Evolutionary conservation across 2,888 invertebrate species (phyloP), one percentile per base, ranked within the genome.

Genomic region (Caenorhabditis doughertyi): DNA sequence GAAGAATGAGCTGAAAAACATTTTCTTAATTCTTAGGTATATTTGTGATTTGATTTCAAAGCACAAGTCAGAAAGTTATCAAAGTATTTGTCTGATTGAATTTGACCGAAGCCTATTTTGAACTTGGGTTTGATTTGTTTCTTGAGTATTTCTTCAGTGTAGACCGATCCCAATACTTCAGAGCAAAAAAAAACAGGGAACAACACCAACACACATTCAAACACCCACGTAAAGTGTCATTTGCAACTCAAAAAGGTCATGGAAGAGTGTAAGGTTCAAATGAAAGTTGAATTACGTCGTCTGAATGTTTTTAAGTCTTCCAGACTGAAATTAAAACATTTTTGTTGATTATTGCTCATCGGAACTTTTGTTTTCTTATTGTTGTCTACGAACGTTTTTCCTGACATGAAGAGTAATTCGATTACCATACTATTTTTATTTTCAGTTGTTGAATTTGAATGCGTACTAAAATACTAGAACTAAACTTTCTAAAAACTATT

Each of bases 221-320:
- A 42, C 44, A 18, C 44, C 44, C 44, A 47, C 44, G 44, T 13
- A 18, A 47, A 47, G 44, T 47, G 44, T 47, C 44, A 47, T 47
- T 47, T 47, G 44, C 44, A 47, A 8, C 39, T 13, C 9, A 13
- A 39, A 39, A 47, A 47, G 42, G 42, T 42, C 42, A 42, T 16
- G n/a, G 44, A 18, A 18, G 18, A 47, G 44, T 47, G n/a, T 18
- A 47, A 47, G 13, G 44, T 47, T 18, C 44, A 42, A 8, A 9
- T 32, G 4, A 7, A 11, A 42, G 42, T 11, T 42, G 16, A 42
- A 42, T 11, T 8, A n/a, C n/a, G n/a, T n/a, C n/a, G n/a, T 42
- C 32, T 9, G 9, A 9, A 11, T 42, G 8, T 42, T 16, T 13
- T 42, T 42, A 3, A 11, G 13, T 16, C 13, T 7, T 42, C 42